Evolutionary conservation across 2,797 vertebrate species (phyloP).

Genomic region (Prunella strophiata): DNA sequence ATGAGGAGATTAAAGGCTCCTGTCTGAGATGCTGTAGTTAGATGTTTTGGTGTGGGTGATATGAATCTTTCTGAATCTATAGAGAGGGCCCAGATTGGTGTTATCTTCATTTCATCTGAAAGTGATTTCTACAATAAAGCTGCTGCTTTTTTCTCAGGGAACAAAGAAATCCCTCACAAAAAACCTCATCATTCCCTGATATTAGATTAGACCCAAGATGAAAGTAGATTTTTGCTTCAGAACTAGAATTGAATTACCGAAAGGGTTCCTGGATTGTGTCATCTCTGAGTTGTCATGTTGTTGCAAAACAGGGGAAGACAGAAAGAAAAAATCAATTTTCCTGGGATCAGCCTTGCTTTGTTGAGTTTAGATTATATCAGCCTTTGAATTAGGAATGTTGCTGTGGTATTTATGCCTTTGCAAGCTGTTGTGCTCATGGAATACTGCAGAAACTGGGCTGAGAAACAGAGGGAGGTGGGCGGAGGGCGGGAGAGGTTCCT

Average conservation of each 20-base stretch:
- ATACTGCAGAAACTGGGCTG: neutral
- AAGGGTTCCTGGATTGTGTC: slow-evolving; percentile 23
- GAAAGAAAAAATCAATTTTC: neutral
- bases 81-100: neutral
- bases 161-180: slow-evolving; percentile 12
- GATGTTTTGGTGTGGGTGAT: neutral
- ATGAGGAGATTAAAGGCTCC: neutral
- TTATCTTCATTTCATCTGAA: slow-evolving; percentile 13
- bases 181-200: neutral
- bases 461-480: neutral
- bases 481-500: neutral
- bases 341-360: slow-evolving; percentile 11
- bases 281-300: neutral
- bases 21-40: neutral
- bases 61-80: neutral
- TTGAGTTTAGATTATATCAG: slow-evolving; percentile 3
- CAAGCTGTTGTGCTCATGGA: neutral
- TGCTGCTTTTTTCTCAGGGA: slow-evolving; percentile 9
- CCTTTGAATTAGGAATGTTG: slow-evolving; percentile 36
- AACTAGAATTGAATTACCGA: slow-evolving; percentile 49
- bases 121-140: neutral
- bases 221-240: slow-evolving; percentile 34
- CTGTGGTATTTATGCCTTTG: neutral
- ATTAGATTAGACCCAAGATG: slow-evolving; percentile 29
- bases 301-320: neutral